Base-by-base conservation (phyloP, 2,797 vertebrate genomes). In the Danio tinwini region DNA sequence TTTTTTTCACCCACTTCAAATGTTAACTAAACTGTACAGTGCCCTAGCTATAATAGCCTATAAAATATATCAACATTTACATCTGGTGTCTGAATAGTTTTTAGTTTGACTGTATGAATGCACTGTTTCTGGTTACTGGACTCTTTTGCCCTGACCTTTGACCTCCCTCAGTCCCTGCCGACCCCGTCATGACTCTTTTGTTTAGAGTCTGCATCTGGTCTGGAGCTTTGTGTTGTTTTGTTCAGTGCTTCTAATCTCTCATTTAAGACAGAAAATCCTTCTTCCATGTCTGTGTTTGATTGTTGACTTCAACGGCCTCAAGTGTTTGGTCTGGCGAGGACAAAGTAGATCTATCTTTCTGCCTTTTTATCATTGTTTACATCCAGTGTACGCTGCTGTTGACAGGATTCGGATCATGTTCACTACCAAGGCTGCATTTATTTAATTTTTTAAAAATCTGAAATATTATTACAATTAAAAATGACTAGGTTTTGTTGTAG, bases 151-250 rank as follows among this genome's bases (percentile, higher is more conserved):
- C 76, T 86, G 89, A 92, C 91, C 91, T 88, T 85, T 88, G 75
- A 72, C 87, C 88, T 13, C 0, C 39, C 65, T 42, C 71, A 49
- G 4, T 79, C 86, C 58, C 76, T 49, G 72, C 72, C 61, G 81
- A 70, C 74, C 71, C 59, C 62, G 59, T 88, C 86, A 85, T 77
- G 49, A 87, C 78, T 85, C 87, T 89, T 90, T 88, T 91, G 88
- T 93, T 86, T 87, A 58, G 85, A 78, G 79, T 90, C 85, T 86
- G 81, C 89, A 87, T 91, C 88, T 90, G 79, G 84, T 85, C 77
- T 89, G 77, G 77, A 87, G 80, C 73, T 79, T 47, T 19, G n/a
- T 42, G 72, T 85, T 87, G 86, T 87, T 90, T 87, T 86, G 78
- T 81, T 88, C 82, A 84, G 64, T 19, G 40, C 75, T 82, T 37